Evolutionary conservation across 2,113 vertebrate genomes (phyloP).

Genomic region (Vidua macroura): DNA sequence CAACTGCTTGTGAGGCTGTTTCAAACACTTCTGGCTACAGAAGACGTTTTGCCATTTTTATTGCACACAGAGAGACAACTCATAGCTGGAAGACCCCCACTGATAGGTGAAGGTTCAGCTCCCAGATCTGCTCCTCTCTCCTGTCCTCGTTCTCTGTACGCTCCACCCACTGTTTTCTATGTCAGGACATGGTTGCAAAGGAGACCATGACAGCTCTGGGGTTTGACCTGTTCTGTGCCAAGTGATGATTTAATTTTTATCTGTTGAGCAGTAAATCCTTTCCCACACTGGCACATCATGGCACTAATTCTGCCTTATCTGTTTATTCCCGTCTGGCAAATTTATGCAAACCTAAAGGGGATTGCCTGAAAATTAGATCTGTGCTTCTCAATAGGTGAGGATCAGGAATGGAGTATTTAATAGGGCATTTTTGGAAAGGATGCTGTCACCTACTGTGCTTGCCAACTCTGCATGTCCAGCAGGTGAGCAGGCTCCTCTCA

Average conservation of each 20-base stretch:
- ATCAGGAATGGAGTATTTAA: not conserved
- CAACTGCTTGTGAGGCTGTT: not conserved
- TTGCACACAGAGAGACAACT: not conserved
- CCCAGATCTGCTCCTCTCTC: not conserved
- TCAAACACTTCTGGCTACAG: not conserved
- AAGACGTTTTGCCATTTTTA: not conserved
- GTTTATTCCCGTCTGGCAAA: not conserved
- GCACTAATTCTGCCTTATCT: not conserved
- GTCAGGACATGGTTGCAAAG: not conserved
- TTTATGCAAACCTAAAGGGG: not conserved
- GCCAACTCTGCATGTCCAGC: not conserved
- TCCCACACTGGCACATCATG: not conserved
- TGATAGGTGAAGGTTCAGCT: not conserved
- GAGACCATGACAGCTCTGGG: not conserved
- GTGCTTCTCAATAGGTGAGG: not conserved
- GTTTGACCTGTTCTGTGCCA: not conserved
- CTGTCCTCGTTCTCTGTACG: not conserved
- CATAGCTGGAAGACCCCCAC: not conserved
- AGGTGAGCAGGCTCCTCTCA: not conserved
- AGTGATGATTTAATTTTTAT: not conserved
- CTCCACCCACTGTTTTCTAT: not conserved
- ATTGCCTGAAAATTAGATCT: not conserved
- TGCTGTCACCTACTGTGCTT: not conserved
- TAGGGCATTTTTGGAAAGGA: not conserved
- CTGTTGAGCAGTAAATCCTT: not conserved